Percentiles rank a stretch among this genome's conserved stretches.
These are phyloP conservation scores for Trachurus trachurus DNA, from an alignment of 2,797 vertebrate species.

Conservation along the genomic window DNA sequence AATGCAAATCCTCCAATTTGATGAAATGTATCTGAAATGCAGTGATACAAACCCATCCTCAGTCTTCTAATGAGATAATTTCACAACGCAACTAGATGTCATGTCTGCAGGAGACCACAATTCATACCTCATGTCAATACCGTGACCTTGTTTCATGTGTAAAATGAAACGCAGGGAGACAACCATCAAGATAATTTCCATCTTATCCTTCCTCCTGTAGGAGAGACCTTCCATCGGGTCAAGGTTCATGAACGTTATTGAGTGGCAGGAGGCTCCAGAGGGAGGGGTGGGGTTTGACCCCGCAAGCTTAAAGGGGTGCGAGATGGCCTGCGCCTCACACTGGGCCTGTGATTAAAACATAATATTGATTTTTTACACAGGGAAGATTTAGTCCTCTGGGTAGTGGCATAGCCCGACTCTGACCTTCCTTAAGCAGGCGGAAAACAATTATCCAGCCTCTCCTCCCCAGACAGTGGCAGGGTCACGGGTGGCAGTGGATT, in stretches of 20 bases:
- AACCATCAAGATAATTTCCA: constrained; percentile 25
- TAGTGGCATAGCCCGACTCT: constrained; percentile 27
- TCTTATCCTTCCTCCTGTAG: constrained; percentile 40
- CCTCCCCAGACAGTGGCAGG: constrained; percentile 61
- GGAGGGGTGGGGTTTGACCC: constrained; percentile 31
- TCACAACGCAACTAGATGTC: constrained; percentile 6
- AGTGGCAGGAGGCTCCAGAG: not conserved
- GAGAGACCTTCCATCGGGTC: constrained; percentile 19
- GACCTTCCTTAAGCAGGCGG: constrained; percentile 68
- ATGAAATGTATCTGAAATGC: not conserved
- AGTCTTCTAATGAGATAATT: not conserved
- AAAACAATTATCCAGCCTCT: constrained; percentile 74
- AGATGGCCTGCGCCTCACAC: not conserved
- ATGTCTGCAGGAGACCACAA: not conserved
- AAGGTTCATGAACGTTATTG: constrained; percentile 38
- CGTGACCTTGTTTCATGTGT: constrained; percentile 33
- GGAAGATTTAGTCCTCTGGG: constrained; percentile 51
- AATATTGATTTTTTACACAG: constrained; percentile 64
- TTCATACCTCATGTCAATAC: constrained; percentile 16
- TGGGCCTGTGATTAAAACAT: constrained; percentile 64
- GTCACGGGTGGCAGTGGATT: constrained; percentile 69
- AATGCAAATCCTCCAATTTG: constrained; percentile 13
- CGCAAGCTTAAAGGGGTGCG: constrained; percentile 10
- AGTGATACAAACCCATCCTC: not conserved
- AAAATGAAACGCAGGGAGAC: constrained; percentile 28